phyloP scores from a whole-genome alignment of 2,797 vertebrate genomes.

The Malacoraja senta region DNA sequence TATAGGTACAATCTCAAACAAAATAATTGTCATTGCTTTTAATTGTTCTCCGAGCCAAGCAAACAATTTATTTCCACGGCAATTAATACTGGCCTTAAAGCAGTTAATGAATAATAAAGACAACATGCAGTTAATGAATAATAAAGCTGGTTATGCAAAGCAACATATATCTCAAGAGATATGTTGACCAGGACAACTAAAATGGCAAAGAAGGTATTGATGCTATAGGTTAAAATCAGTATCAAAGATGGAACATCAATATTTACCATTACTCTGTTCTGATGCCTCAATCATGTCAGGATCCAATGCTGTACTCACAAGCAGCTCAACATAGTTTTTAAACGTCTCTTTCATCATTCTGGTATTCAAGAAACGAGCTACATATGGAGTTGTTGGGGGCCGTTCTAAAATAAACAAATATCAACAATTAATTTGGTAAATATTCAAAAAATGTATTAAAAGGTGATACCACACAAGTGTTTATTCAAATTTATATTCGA shows the following conservation, averaged over 20 bases:
- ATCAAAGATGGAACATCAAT: conserved; percentile 38
- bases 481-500: not conserved
- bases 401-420: conserved; percentile 62
- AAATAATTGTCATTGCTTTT: not conserved
- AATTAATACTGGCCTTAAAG: too few species aligned
- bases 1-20: not conserved
- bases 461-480: not conserved
- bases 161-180: too few species aligned
- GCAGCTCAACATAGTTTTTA: conserved; percentile 89
- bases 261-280: conserved; percentile 82
- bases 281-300: conserved; percentile 81
- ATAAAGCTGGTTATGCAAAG: not conserved
- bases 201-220: not conserved
- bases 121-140: not conserved
- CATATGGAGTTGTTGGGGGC: conserved; percentile 69
- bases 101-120: not conserved
- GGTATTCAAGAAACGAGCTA: conserved; percentile 83
- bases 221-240: not conserved
- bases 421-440: not conserved
- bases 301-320: conserved; percentile 82
- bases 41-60: not conserved
- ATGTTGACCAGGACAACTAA: not conserved
- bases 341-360: conserved; percentile 96
- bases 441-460: not conserved
- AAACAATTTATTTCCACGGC: not conserved